Evolutionary conservation across 1,140 invertebrate species (phyloP).

Genomic region (Calycopis cecrops): DNA sequence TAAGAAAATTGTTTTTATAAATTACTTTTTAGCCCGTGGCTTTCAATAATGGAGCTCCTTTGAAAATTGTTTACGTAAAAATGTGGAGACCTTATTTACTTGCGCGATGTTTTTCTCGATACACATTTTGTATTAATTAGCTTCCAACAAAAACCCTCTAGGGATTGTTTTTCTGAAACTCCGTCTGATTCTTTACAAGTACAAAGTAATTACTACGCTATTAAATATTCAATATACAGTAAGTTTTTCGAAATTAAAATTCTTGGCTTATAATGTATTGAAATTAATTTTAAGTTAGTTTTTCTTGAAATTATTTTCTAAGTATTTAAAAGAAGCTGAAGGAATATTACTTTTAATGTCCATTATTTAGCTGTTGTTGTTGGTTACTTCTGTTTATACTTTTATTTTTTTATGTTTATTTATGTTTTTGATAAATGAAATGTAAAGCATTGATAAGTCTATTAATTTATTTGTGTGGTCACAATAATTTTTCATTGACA

Average conservation of each 20-base stretch:
- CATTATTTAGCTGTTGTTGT: too few relatives aligned
- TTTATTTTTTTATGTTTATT: too few relatives aligned
- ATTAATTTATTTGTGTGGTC: too few relatives aligned
- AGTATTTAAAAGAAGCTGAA: too few relatives aligned
- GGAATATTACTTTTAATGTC: too few relatives aligned
- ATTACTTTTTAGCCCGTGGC: constrained; percentile 9
- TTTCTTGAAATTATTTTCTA: too few relatives aligned
- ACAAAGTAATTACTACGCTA: background rate
- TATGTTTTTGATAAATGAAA: too few relatives aligned
- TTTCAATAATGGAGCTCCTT: constrained; percentile 1
- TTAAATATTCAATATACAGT: background rate
- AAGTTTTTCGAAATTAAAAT: background rate
- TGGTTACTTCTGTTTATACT: too few relatives aligned
- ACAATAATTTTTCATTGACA: too few relatives aligned
- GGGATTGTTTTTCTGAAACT: background rate
- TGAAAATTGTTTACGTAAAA: constrained; percentile 6
- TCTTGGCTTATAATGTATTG: background rate
- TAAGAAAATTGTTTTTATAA: constrained; percentile 8
- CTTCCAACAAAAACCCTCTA: background rate
- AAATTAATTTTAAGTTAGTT: too few relatives aligned
- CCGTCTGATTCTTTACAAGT: background rate
- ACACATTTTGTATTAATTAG: constrained; percentile 7
- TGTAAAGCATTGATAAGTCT: too few relatives aligned
- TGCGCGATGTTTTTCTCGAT: background rate
- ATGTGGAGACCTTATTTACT: constrained; percentile 1